Base-by-base conservation (phyloP, 2,888 invertebrate species). In the Patella caerulea region DNA sequence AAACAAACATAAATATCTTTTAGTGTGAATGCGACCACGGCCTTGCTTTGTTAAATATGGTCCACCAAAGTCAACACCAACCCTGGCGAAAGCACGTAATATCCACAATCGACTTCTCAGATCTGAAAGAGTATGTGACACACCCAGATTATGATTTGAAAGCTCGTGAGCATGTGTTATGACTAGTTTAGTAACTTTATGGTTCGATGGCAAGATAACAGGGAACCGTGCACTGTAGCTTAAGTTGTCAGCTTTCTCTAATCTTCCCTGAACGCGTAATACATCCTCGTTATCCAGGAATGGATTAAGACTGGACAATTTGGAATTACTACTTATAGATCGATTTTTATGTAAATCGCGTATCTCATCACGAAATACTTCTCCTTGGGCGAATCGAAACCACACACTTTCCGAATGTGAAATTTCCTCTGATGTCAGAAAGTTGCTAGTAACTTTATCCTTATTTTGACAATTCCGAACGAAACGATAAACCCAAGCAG, bases 1-100 rank as follows among this genome's bases (percentile, higher is more conserved):
- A 59, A 80, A 76, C 24, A 80, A 53, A 73, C 76, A 76, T 52
- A 80, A 55, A 73, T 83, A 82, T 54, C 82, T 29, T 71, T 83
- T 83, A 4, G 15, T 45, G 11, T 59, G 65, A 15, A 17, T 17
- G 3, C 29, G 59, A 12, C 79, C 80, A 54, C 79, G 24, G 15
- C 80, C 80, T 54, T 80, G 76, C 17, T 71, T 74, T 2, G 73
- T 77, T 9, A 75, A 15, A 59, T 81, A 81, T 12, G 79, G 81
- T 53, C 79, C 79, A 5, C 65, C 79, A 56, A 65, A 81, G 19
- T 81, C 79, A 15, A 80, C 71, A 0, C 77, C 70, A 69, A 59
- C 53, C 56, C 29, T 24, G 56, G 71, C 71, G 29, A 80, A 80
- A 19, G 78, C 80, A 45, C 73, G 19, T n/a, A 76, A 54, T 12